Percentiles rank a stretch among this genome's conserved stretches.
These are phyloP conservation scores for Montipora capitata DNA, from an alignment of 92 coral and sea anemone genomes.

Conservation along the genomic window DNA sequence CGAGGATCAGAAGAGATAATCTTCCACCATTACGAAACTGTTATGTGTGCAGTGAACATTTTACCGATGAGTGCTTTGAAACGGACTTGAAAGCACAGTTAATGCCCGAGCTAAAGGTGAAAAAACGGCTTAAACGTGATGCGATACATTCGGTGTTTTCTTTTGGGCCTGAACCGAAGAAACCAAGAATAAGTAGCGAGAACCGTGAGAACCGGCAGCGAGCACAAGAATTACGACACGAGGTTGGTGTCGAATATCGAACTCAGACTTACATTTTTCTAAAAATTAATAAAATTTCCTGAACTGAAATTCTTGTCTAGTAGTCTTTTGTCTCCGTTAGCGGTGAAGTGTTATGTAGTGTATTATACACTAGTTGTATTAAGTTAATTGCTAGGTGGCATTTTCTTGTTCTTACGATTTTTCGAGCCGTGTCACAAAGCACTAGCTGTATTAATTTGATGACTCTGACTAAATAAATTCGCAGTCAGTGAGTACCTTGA, in stretches of 20 bases:
- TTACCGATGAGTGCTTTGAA: conserved; percentile 6
- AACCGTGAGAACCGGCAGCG: neutral
- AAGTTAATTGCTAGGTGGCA: neutral
- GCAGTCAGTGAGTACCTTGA: conserved; percentile 1
- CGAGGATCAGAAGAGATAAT: conserved; percentile 60
- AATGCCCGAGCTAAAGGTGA: neutral
- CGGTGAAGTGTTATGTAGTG: neutral
- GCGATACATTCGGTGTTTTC: conserved; percentile 6
- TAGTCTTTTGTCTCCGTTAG: neutral
- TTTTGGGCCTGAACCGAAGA: neutral
- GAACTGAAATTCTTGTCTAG: neutral
- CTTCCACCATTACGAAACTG: conserved; percentile 65
- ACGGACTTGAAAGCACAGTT: neutral
- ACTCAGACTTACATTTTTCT: neutral
- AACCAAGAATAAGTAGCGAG: neutral
- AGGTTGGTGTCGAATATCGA: neutral
- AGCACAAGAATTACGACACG: neutral
- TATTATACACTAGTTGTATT: neutral
- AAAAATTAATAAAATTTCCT: neutral
- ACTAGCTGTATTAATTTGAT: neutral
- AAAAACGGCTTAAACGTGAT: neutral
- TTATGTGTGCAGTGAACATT: conserved; percentile 79
- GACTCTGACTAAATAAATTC: neutral
- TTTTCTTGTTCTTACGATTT: neutral
- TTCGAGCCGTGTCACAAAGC: neutral